Percentiles rank a stretch among this genome's conserved stretches.
These are phyloP conservation scores for Machimus rusticus DNA, from an alignment of 2,888 invertebrate genomes.

Conservation along the genomic window DNA sequence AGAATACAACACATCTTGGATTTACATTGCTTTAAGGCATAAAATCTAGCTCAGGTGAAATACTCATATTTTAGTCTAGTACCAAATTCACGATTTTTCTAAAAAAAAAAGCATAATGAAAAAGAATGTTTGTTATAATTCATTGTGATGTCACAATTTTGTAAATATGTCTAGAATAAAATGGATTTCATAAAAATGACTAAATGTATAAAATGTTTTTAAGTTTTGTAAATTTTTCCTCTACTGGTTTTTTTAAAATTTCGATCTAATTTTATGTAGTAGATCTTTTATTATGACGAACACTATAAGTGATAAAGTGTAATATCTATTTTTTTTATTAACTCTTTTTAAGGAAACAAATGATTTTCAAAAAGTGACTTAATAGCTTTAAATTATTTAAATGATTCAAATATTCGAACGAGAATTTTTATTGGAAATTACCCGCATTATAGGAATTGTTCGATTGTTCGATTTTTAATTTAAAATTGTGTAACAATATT, in stretches of 20 bases:
- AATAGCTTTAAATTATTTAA: no score
- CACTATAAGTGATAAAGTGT: no score
- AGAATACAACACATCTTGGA: no score
- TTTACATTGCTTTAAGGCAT: no score
- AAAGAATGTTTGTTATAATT: not conserved
- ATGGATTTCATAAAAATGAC: not conserved
- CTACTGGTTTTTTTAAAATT: not conserved
- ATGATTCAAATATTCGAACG: no score
- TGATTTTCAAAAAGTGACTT: no score
- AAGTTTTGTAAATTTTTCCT: not conserved
- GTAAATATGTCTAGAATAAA: not conserved
- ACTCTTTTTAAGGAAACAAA: no score
- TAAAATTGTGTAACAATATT: not conserved
- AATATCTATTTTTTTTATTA: no score
- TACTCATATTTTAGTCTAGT: not conserved
- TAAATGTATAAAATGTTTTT: not conserved
- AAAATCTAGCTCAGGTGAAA: not conserved
- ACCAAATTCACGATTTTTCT: not conserved
- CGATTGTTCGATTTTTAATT: not conserved
- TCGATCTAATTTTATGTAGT: not conserved
- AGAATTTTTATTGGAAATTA: no score
- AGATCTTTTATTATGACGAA: not conserved
- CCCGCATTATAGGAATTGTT: no score
- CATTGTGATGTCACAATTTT: not conserved
- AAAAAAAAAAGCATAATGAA: not conserved